These are phyloP conservation scores for Amblyjoppa fuscipennis DNA, from an alignment of 2,888 invertebrate species.

Conservation along the genomic window DNA sequence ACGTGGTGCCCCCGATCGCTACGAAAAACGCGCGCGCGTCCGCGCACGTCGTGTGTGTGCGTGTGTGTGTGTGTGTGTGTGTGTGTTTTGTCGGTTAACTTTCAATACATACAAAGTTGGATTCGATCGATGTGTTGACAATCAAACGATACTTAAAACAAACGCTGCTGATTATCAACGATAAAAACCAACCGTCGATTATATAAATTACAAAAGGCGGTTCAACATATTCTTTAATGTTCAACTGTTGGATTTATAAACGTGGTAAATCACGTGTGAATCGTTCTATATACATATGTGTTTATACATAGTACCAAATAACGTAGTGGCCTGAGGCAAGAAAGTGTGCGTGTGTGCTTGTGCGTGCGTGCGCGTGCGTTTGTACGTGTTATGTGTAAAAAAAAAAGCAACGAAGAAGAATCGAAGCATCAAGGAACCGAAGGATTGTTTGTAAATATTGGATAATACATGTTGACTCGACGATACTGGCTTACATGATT, in stretches of 20 bases:
- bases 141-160: not conserved
- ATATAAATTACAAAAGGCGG: not conserved
- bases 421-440: constrained; percentile 4
- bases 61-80: not conserved
- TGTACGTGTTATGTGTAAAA: constrained; percentile 35
- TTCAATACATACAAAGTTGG: not conserved
- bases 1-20: constrained; percentile 27
- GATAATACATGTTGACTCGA: constrained; percentile 25
- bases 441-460: constrained; percentile 51
- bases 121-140: not conserved
- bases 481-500: constrained; percentile 13
- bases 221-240: not conserved
- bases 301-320: constrained; percentile 9
- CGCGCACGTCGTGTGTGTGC: not conserved
- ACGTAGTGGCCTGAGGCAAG: constrained; percentile 11
- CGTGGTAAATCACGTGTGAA: constrained; percentile 46
- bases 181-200: constrained; percentile 1
- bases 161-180: not conserved
- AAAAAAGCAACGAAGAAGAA: constrained; percentile 13
- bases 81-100: not conserved
- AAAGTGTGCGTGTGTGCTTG: not conserved
- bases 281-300: constrained; percentile 40
- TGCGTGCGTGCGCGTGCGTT: not conserved
- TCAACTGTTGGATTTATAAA: constrained; percentile 52
- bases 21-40: constrained; percentile 1